These are phyloP conservation scores for Ginglymostoma cirratum DNA, from an alignment of 2,113 vertebrate species.

Conservation along the genomic window DNA sequence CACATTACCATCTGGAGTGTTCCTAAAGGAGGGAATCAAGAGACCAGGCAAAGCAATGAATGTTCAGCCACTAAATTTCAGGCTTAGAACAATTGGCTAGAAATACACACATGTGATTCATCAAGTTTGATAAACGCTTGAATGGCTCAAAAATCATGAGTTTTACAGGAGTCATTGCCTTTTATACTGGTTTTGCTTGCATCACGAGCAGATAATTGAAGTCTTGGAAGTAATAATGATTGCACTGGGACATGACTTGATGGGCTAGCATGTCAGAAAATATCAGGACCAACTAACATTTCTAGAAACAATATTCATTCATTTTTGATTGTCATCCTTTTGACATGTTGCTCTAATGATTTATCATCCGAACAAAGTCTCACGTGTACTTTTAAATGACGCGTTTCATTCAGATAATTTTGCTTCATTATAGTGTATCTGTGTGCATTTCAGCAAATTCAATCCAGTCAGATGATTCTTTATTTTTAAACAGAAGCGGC, in stretches of 20 bases:
- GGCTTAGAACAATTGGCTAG: not conserved
- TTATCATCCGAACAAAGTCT: not conserved
- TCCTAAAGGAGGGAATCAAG: not conserved
- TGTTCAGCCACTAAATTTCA: not conserved
- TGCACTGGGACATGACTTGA: constrained; percentile 1
- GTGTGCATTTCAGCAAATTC: not conserved
- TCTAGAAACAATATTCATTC: constrained; percentile 13
- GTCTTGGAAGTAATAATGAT: not conserved
- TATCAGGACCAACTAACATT: not conserved
- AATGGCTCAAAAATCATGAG: not conserved
- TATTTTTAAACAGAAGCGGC: not conserved
- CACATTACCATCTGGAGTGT: not conserved
- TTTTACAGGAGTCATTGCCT: not conserved
- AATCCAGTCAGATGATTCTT: not conserved
- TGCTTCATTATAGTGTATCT: not conserved
- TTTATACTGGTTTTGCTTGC: constrained; percentile 8
- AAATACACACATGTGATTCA: not conserved
- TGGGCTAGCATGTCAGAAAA: not conserved
- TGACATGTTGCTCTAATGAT: not conserved
- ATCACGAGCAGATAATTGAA: constrained; percentile 1
- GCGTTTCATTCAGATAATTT: constrained; percentile 13
- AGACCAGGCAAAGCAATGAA: not conserved
- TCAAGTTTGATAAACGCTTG: not conserved
- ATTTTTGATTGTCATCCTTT: not conserved
- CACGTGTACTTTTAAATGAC: not conserved